phyloP scores from a whole-genome alignment of 2,888 invertebrate genomes.

The Tribolium freemani region DNA sequence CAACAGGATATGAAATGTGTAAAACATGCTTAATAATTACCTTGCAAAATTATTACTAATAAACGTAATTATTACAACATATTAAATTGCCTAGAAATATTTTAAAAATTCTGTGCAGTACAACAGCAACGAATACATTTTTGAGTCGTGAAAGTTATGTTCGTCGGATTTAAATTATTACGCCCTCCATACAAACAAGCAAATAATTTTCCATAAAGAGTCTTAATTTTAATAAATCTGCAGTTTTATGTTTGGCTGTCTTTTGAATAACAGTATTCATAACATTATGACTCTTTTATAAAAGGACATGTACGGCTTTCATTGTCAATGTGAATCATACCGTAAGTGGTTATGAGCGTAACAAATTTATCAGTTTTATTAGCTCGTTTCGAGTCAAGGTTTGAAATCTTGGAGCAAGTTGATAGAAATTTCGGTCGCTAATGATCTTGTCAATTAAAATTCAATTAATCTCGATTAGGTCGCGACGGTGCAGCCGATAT shows the following conservation, averaged over 20 bases:
- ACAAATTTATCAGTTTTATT: not conserved
- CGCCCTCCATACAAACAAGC: not conserved
- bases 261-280: not conserved
- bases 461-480: constrained; percentile 14
- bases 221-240: not conserved
- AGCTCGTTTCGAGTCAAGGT: not conserved
- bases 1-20: no score
- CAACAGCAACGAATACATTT: no score
- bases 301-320: not conserved
- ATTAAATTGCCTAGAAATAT: no score
- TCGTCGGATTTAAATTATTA: not conserved
- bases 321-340: not conserved
- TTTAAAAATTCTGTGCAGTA: no score
- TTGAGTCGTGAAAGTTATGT: not conserved
- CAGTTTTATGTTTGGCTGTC: not conserved
- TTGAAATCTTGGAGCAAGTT: not conserved
- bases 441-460: constrained; percentile 20
- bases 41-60: no score
- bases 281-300: not conserved
- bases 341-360: not conserved
- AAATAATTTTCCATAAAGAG: not conserved
- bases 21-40: no score
- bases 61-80: no score
- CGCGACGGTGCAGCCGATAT: not conserved
- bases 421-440: not conserved